Evolutionary conservation across 2,888 invertebrate species (phyloP), one percentile per base, ranked within the genome.

Genomic region (Mesodorylaimus sp.): DNA sequence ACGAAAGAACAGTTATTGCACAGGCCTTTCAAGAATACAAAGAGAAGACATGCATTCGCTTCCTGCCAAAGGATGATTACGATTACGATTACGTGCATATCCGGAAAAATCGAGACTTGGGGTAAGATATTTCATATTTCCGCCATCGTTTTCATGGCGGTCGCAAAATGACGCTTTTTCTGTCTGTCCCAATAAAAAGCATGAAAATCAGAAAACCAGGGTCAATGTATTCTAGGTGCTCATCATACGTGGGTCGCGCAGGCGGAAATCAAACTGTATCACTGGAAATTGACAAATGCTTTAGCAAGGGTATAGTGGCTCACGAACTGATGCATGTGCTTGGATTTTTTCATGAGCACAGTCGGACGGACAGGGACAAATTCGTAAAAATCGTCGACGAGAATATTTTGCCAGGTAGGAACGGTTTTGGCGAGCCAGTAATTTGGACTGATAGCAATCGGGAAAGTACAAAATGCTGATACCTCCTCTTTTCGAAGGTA

Each of bases 311-410:
- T 19, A 79, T 78, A 10, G 74, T 80, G 2, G 74, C 79, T 5
- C 82, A 85, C 62, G 84, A 85, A 66, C 72, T 84, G 63, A 72
- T 84, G 59, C 84, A 84, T 61, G 38, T 36, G 25, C 24, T 48
- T 10, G 48, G 84, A 0, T 83, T 84, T 66, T 81, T 79, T 64
- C 84, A 85, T 61, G 83, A 83, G 69, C 84, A 84, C 63, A 81
- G 79, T 60, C 75, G 82, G 24, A 76, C 77, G 19, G 78, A 83
- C 66, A 74, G 85, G 55, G 83, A 84, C 61, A 74, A 79, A 1
- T 82, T 74, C 63, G 79, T 85, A 1, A 73, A 74, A 55, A 80
- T 84, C 56, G 67, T 77, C 46, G 80, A 79, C 77, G 76, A 79
- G 41, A 83, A 83, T 61, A 80, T 81, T 44, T 66, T 68, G 57